These are phyloP conservation scores for Eleutherodactylus coqui DNA, from an alignment of 2,797 vertebrate genomes.

Conservation along the genomic window DNA sequence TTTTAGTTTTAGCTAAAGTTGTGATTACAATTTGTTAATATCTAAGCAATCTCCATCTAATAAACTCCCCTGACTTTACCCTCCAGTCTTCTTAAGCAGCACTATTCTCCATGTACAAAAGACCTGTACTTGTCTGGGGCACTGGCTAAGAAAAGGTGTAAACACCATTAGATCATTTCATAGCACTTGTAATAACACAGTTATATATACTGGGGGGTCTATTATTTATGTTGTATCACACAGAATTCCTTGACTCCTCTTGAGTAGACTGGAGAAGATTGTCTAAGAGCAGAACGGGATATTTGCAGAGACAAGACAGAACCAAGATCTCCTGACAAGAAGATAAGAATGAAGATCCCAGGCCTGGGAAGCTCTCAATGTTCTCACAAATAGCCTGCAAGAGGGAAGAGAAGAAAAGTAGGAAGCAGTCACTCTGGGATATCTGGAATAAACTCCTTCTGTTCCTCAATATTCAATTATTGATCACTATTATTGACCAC, in stretches of 20 bases:
- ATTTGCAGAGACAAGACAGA: conserved; percentile 60
- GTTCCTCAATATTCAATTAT: background rate
- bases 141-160: conserved; percentile 23
- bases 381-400: conserved; percentile 17
- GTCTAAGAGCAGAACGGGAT: conserved; percentile 20
- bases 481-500: background rate
- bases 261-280: conserved; percentile 38
- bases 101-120: background rate
- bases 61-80: background rate
- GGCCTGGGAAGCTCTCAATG: conserved; percentile 46
- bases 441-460: background rate
- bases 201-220: conserved; percentile 31
- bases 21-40: background rate
- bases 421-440: background rate
- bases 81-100: conserved; percentile 9
- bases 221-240: conserved; percentile 52
- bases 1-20: background rate
- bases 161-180: conserved; percentile 39
- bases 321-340: conserved; percentile 59
- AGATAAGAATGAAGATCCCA: conserved; percentile 49
- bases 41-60: background rate
- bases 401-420: conserved; percentile 3
- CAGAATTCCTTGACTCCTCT: conserved; percentile 51
- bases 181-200: conserved; percentile 38
- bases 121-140: conserved; percentile 18